phyloP scores from a whole-genome alignment of 2,797 vertebrate genomes.

The Trichosurus vulpecula region DNA sequence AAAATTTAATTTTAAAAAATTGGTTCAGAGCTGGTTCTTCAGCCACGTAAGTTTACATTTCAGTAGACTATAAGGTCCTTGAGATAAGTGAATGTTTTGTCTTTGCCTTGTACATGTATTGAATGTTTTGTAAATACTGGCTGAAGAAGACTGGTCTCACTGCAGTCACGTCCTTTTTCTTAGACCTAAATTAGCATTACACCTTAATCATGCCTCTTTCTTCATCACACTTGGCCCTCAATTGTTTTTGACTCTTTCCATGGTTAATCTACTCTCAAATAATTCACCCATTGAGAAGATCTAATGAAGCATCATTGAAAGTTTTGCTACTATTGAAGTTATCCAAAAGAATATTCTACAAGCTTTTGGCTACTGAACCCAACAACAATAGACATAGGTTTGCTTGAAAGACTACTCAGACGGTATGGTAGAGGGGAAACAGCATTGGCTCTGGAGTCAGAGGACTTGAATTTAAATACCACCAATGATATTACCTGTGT shows the following conservation, averaged over 20 bases:
- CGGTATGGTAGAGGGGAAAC: neutral
- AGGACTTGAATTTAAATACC: neutral
- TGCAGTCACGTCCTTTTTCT: neutral
- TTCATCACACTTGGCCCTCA: neutral
- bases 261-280: neutral
- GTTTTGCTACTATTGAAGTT: neutral
- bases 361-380: neutral
- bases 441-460: neutral
- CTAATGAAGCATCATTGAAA: neutral
- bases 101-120: neutral
- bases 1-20: neutral
- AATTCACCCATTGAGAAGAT: neutral
- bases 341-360: neutral
- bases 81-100: neutral
- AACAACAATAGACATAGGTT: neutral
- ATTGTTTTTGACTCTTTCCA: neutral
- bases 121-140: neutral
- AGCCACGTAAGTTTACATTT: neutral
- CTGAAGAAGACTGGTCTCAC: neutral
- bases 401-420: neutral
- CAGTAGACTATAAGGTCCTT: neutral
- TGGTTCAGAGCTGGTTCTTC: neutral
- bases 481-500: neutral
- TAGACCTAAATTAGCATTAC: neutral
- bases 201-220: neutral